Conservation (phyloP, 1,140 invertebrate species). For the Apis laboriosa region DNA sequence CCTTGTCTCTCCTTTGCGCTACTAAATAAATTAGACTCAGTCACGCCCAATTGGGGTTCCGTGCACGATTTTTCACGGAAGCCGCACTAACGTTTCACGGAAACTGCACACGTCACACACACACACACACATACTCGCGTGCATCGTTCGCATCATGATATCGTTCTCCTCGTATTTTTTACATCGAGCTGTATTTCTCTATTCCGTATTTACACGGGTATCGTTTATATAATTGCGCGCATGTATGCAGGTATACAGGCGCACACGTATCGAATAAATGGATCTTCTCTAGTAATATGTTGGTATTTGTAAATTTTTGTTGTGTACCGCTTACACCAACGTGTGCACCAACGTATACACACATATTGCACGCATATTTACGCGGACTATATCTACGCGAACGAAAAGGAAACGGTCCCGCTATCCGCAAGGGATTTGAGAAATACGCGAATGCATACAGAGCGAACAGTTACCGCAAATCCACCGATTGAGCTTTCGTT, state of each 20-base stretch:
- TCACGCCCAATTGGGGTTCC: slow-evolving; percentile 60
- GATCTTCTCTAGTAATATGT: not conserved
- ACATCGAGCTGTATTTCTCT: not conserved
- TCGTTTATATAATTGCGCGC: not conserved
- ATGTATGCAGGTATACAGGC: too few relatives aligned
- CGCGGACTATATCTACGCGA: not conserved
- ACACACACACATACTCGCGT: not conserved
- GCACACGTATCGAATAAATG: slow-evolving; percentile 11
- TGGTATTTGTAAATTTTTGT: slow-evolving; percentile 32
- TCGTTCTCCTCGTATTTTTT: not conserved
- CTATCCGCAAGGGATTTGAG: slow-evolving; percentile 33
- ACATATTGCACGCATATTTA: slow-evolving; percentile 12
- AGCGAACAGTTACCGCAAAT: slow-evolving; percentile 43
- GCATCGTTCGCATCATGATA: too few relatives aligned
- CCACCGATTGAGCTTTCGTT: slow-evolving; percentile 38
- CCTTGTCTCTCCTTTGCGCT: slow-evolving; percentile 51
- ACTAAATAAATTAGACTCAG: slow-evolving; percentile 69
- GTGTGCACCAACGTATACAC: not conserved
- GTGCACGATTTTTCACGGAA: slow-evolving; percentile 32
- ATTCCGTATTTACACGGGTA: not conserved
- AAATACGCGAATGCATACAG: slow-evolving; percentile 38
- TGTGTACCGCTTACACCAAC: not conserved
- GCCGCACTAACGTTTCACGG: not conserved
- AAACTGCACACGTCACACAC: not conserved
- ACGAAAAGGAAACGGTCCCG: slow-evolving; percentile 14